Percentiles rank a stretch among this genome's conserved stretches.
Evolutionary conservation across 2,113 vertebrate species (phyloP).

Genomic region (Lipophrys pholis): DNA sequence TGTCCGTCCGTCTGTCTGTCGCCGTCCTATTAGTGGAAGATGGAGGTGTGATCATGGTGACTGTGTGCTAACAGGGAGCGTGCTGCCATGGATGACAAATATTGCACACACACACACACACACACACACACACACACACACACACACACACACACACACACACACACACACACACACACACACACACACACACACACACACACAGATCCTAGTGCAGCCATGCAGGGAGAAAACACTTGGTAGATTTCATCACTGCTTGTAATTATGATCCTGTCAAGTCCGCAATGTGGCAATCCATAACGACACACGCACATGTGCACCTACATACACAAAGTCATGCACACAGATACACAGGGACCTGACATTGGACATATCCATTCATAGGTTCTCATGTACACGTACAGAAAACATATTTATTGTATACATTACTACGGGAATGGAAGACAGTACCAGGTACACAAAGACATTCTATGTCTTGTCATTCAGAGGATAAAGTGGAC

Average conservation of each 20-base stretch:
- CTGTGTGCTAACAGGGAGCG: constrained; percentile 78
- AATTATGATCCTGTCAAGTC: constrained; percentile 83
- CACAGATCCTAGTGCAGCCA: constrained; percentile 38
- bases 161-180: constrained; percentile 44
- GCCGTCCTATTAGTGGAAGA: constrained; percentile 77
- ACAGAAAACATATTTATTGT: constrained; percentile 4
- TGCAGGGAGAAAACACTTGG: constrained; percentile 75
- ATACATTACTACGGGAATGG: neutral
- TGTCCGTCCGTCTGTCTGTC: constrained; percentile 53
- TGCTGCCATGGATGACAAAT: constrained; percentile 80
- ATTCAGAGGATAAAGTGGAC: neutral
- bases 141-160: constrained; percentile 42
- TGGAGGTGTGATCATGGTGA: constrained; percentile 77
- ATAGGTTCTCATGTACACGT: constrained; percentile 23
- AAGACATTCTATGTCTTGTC: neutral
- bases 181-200: constrained; percentile 43
- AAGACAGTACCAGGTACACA: constrained; percentile 1
- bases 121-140: constrained; percentile 41
- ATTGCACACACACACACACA: constrained; percentile 49
- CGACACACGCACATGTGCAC: constrained; percentile 50
- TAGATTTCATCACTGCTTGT: constrained; percentile 80
- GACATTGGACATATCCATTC: constrained; percentile 27
- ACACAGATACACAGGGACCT: constrained; percentile 5
- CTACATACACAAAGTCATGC: neutral
- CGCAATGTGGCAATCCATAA: constrained; percentile 81